Evolutionary conservation across 2,797 vertebrate species (phyloP).

Genomic region (Coendou prehensilis): DNA sequence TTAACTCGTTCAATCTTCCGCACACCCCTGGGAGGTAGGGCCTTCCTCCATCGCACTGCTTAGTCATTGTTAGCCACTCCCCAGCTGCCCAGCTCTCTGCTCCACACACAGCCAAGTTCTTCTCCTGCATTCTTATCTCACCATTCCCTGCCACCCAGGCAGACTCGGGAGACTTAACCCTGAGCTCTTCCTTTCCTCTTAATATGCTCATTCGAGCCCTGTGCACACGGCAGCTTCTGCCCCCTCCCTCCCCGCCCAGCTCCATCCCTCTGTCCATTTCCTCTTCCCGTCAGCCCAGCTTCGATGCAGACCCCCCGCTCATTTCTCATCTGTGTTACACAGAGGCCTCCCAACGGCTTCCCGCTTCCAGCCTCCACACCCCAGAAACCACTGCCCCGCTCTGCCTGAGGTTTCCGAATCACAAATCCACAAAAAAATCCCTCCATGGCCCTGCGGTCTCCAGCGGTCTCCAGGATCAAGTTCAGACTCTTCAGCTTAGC

Average conservation of each 20-base stretch:
- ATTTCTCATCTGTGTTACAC: conserved; percentile 44
- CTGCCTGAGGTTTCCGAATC: conserved; percentile 35
- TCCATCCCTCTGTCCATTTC: neutral
- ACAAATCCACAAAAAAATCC: conserved; percentile 57
- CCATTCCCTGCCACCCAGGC: neutral
- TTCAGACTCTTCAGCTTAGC: conserved; percentile 33
- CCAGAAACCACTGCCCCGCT: neutral
- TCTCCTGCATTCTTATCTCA: neutral
- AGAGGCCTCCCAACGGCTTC: neutral
- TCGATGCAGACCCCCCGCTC: neutral
- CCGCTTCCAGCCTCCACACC: neutral
- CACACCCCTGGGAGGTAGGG: neutral
- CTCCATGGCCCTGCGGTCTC: neutral
- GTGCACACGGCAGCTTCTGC: neutral
- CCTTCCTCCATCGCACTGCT: neutral
- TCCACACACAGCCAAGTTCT: neutral
- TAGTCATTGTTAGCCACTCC: neutral
- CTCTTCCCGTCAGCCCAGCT: neutral
- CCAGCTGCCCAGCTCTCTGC: conserved; percentile 20
- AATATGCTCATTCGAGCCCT: conserved; percentile 1
- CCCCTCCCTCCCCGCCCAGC: neutral
- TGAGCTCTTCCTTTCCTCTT: neutral
- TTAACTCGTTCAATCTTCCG: conserved; percentile 9
- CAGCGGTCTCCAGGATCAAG: conserved; percentile 31
- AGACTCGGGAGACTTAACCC: neutral